phyloP scores from a whole-genome alignment of 2,113 vertebrate species.

The Pyrgilauda ruficollis region DNA sequence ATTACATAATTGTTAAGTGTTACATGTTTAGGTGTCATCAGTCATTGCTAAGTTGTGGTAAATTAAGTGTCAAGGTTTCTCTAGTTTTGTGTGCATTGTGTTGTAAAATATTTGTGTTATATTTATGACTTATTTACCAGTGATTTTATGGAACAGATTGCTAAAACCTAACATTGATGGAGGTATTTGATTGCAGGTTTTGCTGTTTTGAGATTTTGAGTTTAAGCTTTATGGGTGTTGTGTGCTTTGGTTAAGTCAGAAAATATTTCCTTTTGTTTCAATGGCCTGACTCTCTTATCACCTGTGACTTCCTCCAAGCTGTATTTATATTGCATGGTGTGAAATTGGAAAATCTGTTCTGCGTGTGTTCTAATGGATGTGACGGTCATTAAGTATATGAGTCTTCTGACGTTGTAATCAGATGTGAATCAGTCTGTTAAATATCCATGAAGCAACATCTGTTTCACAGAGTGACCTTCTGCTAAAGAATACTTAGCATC shows the following conservation, averaged over 20 bases:
- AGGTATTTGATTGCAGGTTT: neutral
- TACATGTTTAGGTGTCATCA: neutral
- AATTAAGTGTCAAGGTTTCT: neutral
- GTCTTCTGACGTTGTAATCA: conserved; percentile 93
- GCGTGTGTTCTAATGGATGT: conserved; percentile 91
- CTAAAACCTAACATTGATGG: neutral
- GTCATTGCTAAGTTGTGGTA: neutral
- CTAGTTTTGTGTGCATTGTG: neutral
- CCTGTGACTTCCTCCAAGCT: conserved; percentile 61
- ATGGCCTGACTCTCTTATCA: conserved; percentile 43
- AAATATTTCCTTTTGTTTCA: conserved; percentile 15
- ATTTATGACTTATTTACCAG: neutral
- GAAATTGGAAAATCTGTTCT: conserved; percentile 91
- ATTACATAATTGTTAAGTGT: neutral
- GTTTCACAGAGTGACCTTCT: conserved; percentile 95
- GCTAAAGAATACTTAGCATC: conserved; percentile 87
- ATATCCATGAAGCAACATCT: conserved; percentile 97
- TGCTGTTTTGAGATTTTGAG: neutral
- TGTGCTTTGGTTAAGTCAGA: neutral
- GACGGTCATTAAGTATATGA: conserved; percentile 96
- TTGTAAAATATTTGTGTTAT: neutral
- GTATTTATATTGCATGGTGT: conserved; percentile 70
- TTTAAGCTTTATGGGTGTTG: neutral
- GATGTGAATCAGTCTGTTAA: conserved; percentile 95
- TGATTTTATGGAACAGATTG: neutral